These are phyloP conservation scores for Drosophila murphyi DNA, from an alignment of 1,140 invertebrate species.

Conservation along the genomic window DNA sequence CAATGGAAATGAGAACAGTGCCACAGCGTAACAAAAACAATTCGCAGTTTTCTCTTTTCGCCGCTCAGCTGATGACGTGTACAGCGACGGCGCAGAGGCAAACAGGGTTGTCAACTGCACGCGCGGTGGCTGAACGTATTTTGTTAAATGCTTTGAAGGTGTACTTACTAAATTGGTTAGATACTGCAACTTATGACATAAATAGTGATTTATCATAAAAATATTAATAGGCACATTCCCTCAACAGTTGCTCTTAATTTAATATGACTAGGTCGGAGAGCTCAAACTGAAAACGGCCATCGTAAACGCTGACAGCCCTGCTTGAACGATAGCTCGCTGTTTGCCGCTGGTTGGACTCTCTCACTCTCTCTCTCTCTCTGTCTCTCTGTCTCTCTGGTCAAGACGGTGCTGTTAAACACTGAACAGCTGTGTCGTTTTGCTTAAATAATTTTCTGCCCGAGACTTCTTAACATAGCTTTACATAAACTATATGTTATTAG, in stretches of 20 bases:
- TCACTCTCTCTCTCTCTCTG: conserved; percentile 19
- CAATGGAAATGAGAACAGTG: conserved; percentile 33
- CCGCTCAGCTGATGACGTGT: conserved; percentile 73
- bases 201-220: not conserved
- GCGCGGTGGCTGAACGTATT: not conserved
- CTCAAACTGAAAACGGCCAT: not conserved
- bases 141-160: not conserved
- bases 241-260: too few species aligned
- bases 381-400: not conserved
- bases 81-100: conserved; percentile 57
- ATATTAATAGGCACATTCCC: not conserved
- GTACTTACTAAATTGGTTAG: not conserved
- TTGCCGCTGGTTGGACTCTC: too few species aligned
- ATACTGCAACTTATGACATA: not conserved
- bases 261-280: not conserved
- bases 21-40: conserved; percentile 53
- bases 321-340: not conserved
- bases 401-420: conserved; percentile 56
- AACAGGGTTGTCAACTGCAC: conserved; percentile 50
- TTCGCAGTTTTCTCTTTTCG: conserved; percentile 39
- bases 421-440: conserved; percentile 49
- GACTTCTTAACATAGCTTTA: conserved; percentile 7
- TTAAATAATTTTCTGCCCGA: not conserved
- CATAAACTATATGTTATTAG: conserved; percentile 9
- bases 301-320: conserved; percentile 41